Evolutionary conservation across 2,113 vertebrate genomes (phyloP).

Genomic region (Cheirogaleus medius): DNA sequence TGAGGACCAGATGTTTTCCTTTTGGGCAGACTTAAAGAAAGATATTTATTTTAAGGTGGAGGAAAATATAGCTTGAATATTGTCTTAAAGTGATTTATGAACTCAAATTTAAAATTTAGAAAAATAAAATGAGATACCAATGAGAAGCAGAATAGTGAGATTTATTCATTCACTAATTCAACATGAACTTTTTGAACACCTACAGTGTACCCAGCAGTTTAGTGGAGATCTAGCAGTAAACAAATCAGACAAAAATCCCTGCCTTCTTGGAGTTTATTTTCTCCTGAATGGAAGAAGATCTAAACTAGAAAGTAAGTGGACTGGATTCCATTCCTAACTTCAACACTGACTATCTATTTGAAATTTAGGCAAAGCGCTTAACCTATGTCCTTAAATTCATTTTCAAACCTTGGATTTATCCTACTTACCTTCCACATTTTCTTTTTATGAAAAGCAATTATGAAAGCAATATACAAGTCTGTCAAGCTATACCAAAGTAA

Average conservation of each 20-base stretch:
- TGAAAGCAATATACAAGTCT: not conserved
- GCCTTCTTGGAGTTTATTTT: not conserved
- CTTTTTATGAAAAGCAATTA: not conserved
- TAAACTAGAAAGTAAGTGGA: not conserved
- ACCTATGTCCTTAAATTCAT: not conserved
- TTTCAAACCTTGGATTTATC: not conserved
- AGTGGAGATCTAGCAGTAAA: not conserved
- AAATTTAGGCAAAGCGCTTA: not conserved
- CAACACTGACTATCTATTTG: not conserved
- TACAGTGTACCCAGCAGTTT: not conserved
- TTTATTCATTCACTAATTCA: not conserved
- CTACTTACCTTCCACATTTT: not conserved
- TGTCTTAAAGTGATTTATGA: constrained; percentile 7
- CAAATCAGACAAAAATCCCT: not conserved
- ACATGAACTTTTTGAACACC: not conserved
- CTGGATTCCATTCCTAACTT: not conserved
- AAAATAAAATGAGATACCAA: not conserved
- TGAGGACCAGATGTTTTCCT: not conserved
- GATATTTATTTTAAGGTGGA: not conserved
- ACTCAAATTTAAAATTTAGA: constrained; percentile 14
- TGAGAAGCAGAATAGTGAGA: not conserved
- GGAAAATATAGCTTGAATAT: not conserved
- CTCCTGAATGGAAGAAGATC: not conserved
- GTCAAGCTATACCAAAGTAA: not conserved
- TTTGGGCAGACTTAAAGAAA: not conserved